Percentiles rank a stretch among this genome's conserved stretches.
Evolutionary conservation across 2,113 vertebrate genomes (phyloP).

Genomic region (Bungarus multicinctus): DNA sequence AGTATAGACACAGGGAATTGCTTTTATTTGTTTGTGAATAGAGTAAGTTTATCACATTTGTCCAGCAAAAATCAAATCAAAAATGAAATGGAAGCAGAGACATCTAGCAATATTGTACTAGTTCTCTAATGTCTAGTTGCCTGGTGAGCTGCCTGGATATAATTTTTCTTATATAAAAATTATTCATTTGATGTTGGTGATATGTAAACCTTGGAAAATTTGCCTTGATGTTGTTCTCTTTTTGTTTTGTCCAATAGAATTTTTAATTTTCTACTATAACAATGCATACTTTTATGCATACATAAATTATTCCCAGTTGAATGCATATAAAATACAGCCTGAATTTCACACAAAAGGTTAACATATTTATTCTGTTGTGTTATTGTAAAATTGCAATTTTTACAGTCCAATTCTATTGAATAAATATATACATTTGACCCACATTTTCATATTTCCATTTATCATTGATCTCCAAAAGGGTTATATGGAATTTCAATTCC

Average conservation of each 20-base stretch:
- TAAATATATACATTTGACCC: background rate
- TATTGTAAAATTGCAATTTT: background rate
- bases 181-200: background rate
- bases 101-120: background rate
- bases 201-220: background rate
- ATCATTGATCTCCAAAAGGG: background rate
- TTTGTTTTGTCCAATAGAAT: background rate
- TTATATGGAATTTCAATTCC: background rate
- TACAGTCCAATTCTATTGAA: background rate
- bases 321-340: background rate
- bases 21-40: constrained; percentile 36
- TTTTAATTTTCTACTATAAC: background rate
- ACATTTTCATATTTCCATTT: background rate
- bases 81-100: background rate
- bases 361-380: background rate
- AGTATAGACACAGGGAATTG: constrained; percentile 45
- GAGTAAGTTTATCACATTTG: background rate
- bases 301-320: background rate
- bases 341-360: background rate
- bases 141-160: background rate
- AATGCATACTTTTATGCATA: background rate
- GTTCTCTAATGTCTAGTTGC: constrained; percentile 1
- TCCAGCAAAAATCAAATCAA: background rate
- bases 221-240: background rate
- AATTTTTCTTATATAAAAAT: constrained; percentile 19